Percentiles rank a stretch among this genome's conserved stretches.
phyloP scores from a whole-genome alignment of 2,888 invertebrate species.

The Orchesellides sinensis region DNA sequence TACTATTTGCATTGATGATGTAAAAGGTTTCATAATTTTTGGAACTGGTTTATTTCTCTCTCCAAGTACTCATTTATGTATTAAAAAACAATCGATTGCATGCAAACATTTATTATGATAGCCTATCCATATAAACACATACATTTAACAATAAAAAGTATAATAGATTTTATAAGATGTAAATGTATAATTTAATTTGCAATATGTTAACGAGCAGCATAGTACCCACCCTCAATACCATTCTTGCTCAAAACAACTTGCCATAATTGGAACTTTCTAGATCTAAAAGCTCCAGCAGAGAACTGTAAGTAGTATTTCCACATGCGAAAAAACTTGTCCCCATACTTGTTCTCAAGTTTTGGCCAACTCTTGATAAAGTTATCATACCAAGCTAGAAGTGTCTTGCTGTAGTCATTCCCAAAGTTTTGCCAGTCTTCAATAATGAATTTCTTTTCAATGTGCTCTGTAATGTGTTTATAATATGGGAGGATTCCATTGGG shows the following conservation, averaged over 20 bases:
- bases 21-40: too few species aligned
- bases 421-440: conserved; percentile 73
- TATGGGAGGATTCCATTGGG: conserved; percentile 62
- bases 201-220: conserved; percentile 61
- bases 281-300: conserved; percentile 64
- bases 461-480: conserved; percentile 59
- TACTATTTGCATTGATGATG: too few species aligned
- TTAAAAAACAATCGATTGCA: too few species aligned
- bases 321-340: conserved; percentile 66
- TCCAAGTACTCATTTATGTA: too few species aligned
- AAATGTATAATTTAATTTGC: not conserved
- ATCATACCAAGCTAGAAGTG: conserved; percentile 66
- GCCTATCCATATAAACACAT: too few species aligned
- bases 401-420: conserved; percentile 69
- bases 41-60: too few species aligned
- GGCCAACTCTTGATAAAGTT: conserved; percentile 70
- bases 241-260: conserved; percentile 70
- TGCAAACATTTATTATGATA: too few species aligned
- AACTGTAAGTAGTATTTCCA: conserved; percentile 67
- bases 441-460: conserved; percentile 57
- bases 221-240: conserved; percentile 68
- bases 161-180: not conserved
- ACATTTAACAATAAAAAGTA: not conserved
- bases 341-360: conserved; percentile 57
- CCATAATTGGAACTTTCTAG: conserved; percentile 68